Conservation (phyloP, 1,140 invertebrate genomes). For the Ctenoplectra terminalis region DNA sequence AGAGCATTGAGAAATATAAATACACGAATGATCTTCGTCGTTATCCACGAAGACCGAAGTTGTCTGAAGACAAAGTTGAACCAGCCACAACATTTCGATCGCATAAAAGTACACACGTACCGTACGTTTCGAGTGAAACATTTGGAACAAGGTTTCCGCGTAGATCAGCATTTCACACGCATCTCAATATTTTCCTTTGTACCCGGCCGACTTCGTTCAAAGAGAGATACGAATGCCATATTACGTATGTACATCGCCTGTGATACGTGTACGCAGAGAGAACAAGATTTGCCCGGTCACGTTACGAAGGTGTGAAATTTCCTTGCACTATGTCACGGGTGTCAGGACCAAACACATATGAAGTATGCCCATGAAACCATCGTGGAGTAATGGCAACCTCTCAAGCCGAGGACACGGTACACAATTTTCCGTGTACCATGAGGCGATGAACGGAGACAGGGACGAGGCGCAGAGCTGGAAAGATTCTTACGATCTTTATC, state of each 20-base stretch:
- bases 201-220: neutral
- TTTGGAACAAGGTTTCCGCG: neutral
- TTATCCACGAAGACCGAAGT: no score
- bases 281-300: constrained; percentile 43
- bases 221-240: neutral
- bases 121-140: neutral
- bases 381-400: constrained; percentile 48
- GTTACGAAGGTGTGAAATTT: constrained; percentile 46
- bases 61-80: neutral
- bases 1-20: no score
- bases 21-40: no score
- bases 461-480: neutral
- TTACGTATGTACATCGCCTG: neutral
- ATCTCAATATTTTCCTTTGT: constrained; percentile 22
- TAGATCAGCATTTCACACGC: neutral
- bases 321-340: constrained; percentile 48
- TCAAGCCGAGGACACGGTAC: constrained; percentile 34
- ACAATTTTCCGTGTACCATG: constrained; percentile 12
- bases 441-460: neutral
- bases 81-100: neutral
- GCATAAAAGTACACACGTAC: neutral
- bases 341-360: constrained; percentile 57
- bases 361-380: constrained; percentile 52
- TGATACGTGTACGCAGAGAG: constrained; percentile 36
- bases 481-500: neutral